These are phyloP conservation scores for Synergus gifuensis DNA, from an alignment of 2,888 invertebrate species.

Conservation along the genomic window DNA sequence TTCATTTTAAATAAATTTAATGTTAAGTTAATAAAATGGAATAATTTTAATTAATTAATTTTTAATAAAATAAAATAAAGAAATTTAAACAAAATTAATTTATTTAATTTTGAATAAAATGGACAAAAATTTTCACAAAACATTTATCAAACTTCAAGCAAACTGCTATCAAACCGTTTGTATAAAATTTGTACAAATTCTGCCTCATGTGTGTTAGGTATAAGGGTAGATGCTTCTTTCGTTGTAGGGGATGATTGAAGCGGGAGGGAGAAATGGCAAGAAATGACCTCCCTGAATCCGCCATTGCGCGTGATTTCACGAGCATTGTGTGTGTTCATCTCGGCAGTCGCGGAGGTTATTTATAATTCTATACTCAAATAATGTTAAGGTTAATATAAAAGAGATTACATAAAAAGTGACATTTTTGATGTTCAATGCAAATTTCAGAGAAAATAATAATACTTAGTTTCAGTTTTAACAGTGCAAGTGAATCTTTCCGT, in stretches of 20 bases:
- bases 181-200: too few species aligned
- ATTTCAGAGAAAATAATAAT: neutral
- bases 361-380: neutral
- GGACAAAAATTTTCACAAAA: too few species aligned
- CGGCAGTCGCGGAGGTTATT: neutral
- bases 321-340: neutral
- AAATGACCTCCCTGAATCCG: conserved; percentile 8
- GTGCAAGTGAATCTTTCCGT: neutral
- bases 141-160: too few species aligned
- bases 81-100: too few species aligned
- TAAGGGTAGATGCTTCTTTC: too few species aligned
- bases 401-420: neutral
- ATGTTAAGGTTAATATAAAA: neutral
- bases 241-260: conserved; percentile 6
- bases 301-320: conserved; percentile 5
- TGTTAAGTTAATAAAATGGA: too few species aligned
- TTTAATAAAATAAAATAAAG: too few species aligned
- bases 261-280: neutral
- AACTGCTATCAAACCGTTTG: too few species aligned
- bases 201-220: too few species aligned
- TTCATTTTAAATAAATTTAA: too few species aligned
- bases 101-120: too few species aligned
- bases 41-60: too few species aligned
- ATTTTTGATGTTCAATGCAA: neutral
- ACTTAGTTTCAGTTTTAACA: neutral